Evolutionary conservation across 2,113 vertebrate genomes (phyloP).

Genomic region (Prionailurus viverrinus): DNA sequence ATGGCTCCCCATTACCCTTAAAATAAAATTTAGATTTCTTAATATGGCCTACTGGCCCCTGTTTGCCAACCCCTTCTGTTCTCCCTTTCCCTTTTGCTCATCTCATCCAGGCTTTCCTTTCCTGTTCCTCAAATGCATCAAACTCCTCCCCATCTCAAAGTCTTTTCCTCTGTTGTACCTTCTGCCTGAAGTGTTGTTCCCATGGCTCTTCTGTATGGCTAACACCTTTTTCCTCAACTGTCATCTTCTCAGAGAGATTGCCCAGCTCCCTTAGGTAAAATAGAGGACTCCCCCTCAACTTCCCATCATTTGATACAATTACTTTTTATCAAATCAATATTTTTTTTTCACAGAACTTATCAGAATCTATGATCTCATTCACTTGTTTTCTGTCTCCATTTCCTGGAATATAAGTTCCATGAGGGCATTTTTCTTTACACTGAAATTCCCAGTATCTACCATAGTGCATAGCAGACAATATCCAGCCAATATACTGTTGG

Average conservation of each 20-base stretch:
- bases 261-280: not conserved
- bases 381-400: constrained; percentile 3
- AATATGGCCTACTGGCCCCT: not conserved
- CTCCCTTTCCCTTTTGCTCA: not conserved
- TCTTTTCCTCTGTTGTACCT: not conserved
- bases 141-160: not conserved
- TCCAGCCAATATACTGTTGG: not conserved
- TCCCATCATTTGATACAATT: not conserved
- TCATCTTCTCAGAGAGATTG: not conserved
- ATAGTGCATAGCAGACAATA: not conserved
- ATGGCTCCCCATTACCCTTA: constrained; percentile 16
- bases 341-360: not conserved
- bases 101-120: not conserved
- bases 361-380: not conserved
- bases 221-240: not conserved
- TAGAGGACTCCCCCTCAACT: not conserved
- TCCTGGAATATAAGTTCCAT: not conserved
- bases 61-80: not conserved
- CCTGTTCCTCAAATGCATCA: not conserved
- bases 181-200: not conserved
- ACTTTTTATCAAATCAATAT: not conserved
- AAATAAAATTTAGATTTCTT: not conserved
- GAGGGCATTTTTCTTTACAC: not conserved
- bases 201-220: not conserved
- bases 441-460: not conserved